Conservation (phyloP, 2,888 invertebrate genomes). For the Trypoxylon attenuatum region DNA sequence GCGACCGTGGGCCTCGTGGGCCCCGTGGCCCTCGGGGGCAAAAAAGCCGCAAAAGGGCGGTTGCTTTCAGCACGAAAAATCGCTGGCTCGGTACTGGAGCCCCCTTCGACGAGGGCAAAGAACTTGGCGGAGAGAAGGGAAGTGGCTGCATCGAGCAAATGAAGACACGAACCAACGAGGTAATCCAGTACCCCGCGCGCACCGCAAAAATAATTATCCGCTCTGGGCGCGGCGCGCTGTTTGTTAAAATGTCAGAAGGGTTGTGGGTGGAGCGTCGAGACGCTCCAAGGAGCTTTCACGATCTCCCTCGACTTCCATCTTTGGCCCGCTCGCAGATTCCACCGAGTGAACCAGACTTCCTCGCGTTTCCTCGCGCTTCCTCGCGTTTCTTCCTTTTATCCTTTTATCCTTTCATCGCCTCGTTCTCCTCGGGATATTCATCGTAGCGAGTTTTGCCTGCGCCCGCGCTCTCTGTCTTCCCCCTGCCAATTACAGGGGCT, state of each 20-base stretch:
- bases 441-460: too few relatives aligned
- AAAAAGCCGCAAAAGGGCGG: constrained; percentile 42
- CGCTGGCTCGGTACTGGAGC: constrained; percentile 21
- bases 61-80: constrained; percentile 54
- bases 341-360: background rate
- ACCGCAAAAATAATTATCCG: constrained; percentile 71
- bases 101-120: too few relatives aligned
- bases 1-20: background rate
- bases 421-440: too few relatives aligned
- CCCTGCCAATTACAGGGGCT: too few relatives aligned
- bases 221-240: constrained; percentile 68
- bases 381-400: too few relatives aligned
- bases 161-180: constrained; percentile 69
- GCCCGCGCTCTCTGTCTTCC: too few relatives aligned
- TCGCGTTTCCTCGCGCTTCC: background rate
- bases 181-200: constrained; percentile 58
- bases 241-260: constrained; percentile 68
- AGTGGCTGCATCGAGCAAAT: constrained; percentile 60
- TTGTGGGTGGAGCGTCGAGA: constrained; percentile 56
- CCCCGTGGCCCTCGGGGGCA: constrained; percentile 40
- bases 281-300: constrained; percentile 22
- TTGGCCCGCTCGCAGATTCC: constrained; percentile 3
- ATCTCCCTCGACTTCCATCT: constrained; percentile 6
- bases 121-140: constrained; percentile 5
- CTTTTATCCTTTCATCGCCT: too few relatives aligned